phyloP scores from a whole-genome alignment of 2,113 vertebrate genomes.

The Galemys pyrenaicus region DNA sequence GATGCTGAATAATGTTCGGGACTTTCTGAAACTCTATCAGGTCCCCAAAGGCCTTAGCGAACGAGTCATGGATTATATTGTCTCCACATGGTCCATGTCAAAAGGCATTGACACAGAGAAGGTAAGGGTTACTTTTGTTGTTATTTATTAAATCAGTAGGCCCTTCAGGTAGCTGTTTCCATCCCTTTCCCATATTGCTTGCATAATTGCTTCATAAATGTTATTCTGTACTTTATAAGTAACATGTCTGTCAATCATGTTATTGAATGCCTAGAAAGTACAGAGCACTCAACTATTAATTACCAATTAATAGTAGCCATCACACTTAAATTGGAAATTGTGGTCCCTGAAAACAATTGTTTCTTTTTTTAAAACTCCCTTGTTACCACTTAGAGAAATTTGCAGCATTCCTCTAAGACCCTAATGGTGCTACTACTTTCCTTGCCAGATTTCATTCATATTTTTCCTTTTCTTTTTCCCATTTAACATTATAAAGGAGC shows the following conservation, averaged over 20 bases:
- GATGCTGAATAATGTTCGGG: constrained; percentile 97
- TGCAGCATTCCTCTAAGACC: not conserved
- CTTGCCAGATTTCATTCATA: not conserved
- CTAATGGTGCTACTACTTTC: not conserved
- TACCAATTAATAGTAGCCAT: constrained; percentile 35
- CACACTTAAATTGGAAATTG: constrained; percentile 51
- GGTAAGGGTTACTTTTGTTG: constrained; percentile 84
- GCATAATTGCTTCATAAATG: constrained; percentile 32
- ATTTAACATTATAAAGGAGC: not conserved
- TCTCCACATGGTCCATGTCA: constrained; percentile 98
- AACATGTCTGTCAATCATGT: constrained; percentile 26
- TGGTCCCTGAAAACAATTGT: constrained; percentile 54
- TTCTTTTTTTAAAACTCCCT: not conserved
- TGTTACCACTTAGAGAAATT: not conserved
- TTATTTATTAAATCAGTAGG: not conserved
- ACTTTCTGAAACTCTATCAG: constrained; percentile 98
- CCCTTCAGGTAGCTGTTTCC: not conserved
- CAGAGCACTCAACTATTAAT: constrained; percentile 31
- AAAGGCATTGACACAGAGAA: constrained; percentile 99
- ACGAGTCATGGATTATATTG: constrained; percentile 99
- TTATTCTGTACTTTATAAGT: constrained; percentile 34
- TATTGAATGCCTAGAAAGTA: constrained; percentile 34
- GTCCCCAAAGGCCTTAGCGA: constrained; percentile 98
- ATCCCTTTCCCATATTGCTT: not conserved
- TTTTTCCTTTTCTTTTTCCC: not conserved